Evolutionary conservation across 2,797 vertebrate species (phyloP), one percentile per base, ranked within the genome.

Genomic region (Somateria mollissima): DNA sequence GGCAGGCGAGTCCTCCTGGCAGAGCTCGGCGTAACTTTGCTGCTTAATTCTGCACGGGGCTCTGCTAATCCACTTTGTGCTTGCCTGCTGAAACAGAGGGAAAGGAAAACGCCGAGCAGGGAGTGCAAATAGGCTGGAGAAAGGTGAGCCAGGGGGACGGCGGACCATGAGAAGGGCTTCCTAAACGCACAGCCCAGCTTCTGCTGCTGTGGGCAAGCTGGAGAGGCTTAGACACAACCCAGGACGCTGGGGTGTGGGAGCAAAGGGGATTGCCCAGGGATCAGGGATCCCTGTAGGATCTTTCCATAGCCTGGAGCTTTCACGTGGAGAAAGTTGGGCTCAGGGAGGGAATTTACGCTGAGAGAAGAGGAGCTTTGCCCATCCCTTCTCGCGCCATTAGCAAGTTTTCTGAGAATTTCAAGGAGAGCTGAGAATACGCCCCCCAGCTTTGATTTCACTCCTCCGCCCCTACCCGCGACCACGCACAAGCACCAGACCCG

Each of bases 241-340:
- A 71, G 82, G 47, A 39, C 2, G 15, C 24, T 1, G 5, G 43
- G 47, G 85, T 28, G 22, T 89, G 89, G 92, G 89, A 96, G 92
- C 92, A 96, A 92, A 96, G 89, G 92, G 72, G 89, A 96, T 83
- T 92, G 81, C 90, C 89, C 6, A 11, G 65, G 86, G 91, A 94
- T 97, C 88, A 96, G 81, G 58, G 72, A 95, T 92, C 71, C 69
- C 87, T 30, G 67, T 28, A 76, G 80, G 79, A 96, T 84, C 84
- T 76, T 56, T 94, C 79, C 89, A 28, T 53, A 79, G 61, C 82
- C 69, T 10, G 60, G 64, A 90, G 71, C 92, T 91, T 95, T 91
- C 87, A 67, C 72, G 62, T 10, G 36, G 92, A 93, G 86, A 94
- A 97, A 80, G 78, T 88, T 10, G 60, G 72, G 73, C 84, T 90